These are phyloP conservation scores for Hoplostethus mediterraneus DNA, from an alignment of 2,797 vertebrate genomes.

Conservation along the genomic window DNA sequence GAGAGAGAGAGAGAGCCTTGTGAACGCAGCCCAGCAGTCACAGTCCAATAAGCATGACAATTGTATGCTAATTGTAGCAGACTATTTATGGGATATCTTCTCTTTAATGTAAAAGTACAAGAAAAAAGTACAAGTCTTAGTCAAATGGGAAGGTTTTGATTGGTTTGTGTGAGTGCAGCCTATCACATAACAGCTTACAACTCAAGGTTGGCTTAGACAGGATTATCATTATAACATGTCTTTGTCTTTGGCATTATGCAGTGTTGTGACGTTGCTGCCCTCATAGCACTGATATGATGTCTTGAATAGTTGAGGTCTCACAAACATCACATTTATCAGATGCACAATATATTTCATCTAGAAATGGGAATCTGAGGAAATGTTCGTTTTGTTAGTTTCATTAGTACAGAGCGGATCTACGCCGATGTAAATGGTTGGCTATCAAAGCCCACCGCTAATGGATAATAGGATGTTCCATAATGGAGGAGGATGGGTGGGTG, in stretches of 20 bases:
- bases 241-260: no score
- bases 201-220: not conserved
- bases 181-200: no score
- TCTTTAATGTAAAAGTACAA: no score
- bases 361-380: constrained; percentile 29
- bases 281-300: not conserved
- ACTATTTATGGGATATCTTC: no score
- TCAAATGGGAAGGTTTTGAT: no score
- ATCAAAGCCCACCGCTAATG: constrained; percentile 58
- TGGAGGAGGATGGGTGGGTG: constrained; percentile 39
- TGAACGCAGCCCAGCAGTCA: no score
- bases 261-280: no score
- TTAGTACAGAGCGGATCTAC: constrained; percentile 29
- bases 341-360: constrained; percentile 7
- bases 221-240: not conserved
- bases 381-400: constrained; percentile 48
- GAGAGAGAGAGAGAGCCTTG: no score
- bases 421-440: constrained; percentile 44
- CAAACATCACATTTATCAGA: constrained; percentile 22
- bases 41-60: no score
- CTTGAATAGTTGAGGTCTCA: not conserved
- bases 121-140: no score
- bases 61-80: no score
- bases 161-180: no score
- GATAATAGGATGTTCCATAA: constrained; percentile 43